phyloP scores from a whole-genome alignment of 92 coral and sea anemone species.

The Montipora capitata region DNA sequence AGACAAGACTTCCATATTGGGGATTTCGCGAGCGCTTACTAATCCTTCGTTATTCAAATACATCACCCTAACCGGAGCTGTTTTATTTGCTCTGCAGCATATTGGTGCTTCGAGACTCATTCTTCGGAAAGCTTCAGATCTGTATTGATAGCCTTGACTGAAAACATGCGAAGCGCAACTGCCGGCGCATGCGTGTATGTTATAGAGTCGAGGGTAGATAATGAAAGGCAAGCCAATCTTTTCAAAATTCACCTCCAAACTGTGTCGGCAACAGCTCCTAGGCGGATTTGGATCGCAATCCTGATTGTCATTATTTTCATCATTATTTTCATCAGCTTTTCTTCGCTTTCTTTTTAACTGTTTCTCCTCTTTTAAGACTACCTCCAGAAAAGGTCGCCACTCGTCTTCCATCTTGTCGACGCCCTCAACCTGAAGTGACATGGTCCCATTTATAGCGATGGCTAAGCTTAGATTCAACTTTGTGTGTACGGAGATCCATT shows the following conservation, averaged over 20 bases:
- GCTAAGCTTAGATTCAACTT: slow-evolving; percentile 8
- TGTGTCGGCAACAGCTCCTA: slow-evolving; percentile 15
- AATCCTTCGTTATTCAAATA: not conserved
- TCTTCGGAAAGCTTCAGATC: not conserved
- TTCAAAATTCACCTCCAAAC: not conserved
- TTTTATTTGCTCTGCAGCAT: slow-evolving; percentile 19
- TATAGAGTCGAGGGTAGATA: not conserved
- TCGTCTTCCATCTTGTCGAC: too few relatives aligned
- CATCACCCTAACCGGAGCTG: not conserved
- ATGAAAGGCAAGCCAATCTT: slow-evolving; percentile 11
- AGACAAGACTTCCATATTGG: not conserved
- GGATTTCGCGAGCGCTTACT: not conserved
- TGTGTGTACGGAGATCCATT: slow-evolving; percentile 26
- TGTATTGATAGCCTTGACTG: not conserved
- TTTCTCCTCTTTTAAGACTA: slow-evolving; percentile 8
- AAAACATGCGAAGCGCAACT: not conserved
- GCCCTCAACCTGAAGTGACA: not conserved
- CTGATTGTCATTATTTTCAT: too few relatives aligned
- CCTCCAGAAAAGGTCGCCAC: slow-evolving; percentile 27
- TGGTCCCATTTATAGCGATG: not conserved
- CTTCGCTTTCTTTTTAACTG: not conserved
- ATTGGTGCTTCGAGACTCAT: not conserved
- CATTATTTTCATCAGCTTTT: not conserved
- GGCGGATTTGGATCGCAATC: not conserved
- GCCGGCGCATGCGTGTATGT: slow-evolving; percentile 1